These are phyloP conservation scores for Drosophila pandora DNA, from an alignment of 1,140 invertebrate species.

Conservation along the genomic window DNA sequence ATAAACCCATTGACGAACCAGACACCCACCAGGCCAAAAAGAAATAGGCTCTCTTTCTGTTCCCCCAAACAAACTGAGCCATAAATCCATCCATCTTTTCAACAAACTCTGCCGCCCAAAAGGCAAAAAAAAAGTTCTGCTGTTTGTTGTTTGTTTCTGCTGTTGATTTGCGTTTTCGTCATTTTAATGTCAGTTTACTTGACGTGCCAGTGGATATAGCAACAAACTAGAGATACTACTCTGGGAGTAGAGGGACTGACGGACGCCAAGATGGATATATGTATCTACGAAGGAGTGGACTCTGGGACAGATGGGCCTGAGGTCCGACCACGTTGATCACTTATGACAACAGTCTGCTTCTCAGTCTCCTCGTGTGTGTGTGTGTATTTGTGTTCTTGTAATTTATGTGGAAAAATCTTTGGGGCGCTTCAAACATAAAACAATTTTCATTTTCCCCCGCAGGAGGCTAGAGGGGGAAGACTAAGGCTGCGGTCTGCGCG, in stretches of 20 bases:
- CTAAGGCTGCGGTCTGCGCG: slow-evolving; percentile 45
- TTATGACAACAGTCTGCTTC: slow-evolving; percentile 70
- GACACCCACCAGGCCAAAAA: slow-evolving; percentile 36
- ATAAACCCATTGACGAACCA: slow-evolving; percentile 39
- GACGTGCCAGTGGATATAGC: slow-evolving; percentile 64
- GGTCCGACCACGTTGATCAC: slow-evolving; percentile 74
- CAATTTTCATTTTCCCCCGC: slow-evolving; percentile 67
- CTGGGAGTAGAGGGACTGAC: slow-evolving; percentile 17
- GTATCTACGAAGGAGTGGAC: too few species aligned
- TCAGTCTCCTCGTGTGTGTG: slow-evolving; percentile 12
- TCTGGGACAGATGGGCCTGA: slow-evolving; percentile 18
- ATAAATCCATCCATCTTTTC: slow-evolving; percentile 81
- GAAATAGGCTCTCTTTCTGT: background rate
- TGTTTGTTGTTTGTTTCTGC: slow-evolving; percentile 73
- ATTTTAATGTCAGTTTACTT: slow-evolving; percentile 80
- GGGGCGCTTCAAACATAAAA: slow-evolving; percentile 70
- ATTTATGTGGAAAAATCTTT: slow-evolving; percentile 78
- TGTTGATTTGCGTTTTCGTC: slow-evolving; percentile 82
- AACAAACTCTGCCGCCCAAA: slow-evolving; percentile 57
- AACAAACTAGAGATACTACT: slow-evolving; percentile 48
- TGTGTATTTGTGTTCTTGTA: slow-evolving; percentile 56
- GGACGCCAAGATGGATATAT: slow-evolving; percentile 1
- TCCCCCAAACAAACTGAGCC: slow-evolving; percentile 48
- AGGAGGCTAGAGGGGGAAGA: too few species aligned
- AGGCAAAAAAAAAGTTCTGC: slow-evolving; percentile 37